Base-by-base conservation (phyloP, 2,888 invertebrate species). In the Cosmia trapezina region DNA sequence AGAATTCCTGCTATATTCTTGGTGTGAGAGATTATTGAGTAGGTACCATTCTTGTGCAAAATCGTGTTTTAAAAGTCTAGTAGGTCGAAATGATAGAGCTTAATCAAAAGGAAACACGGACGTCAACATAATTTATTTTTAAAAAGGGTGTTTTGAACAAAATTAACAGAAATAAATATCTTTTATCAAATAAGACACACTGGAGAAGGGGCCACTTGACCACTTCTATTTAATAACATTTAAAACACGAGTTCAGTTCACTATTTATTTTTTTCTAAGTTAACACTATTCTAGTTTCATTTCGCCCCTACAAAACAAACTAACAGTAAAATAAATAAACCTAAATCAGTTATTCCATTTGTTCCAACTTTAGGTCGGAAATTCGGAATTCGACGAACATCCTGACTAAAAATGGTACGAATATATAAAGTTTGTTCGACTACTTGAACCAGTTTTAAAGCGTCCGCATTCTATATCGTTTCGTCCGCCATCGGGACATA, bases 371-470 rank as follows among this genome's bases (percentile, higher is more conserved):
- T 51, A 53, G 53, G 28, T 71, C 53, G 19, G 57, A 61, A 70
- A 28, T 60, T 71, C 53, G 14, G 57, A 57, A 74, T 51, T 62
- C 53, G 49, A 64, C 53, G 49, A 64, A 65, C 41, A 41, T 37
- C 4, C 37, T 37, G 37, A 37, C 37, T 37, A 37, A 80, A 79
- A 71, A 61, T 56, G 64, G 54, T 37, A 53, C 68, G 47, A 53
- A 63, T 57, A 63, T 57, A 59, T 70, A 56, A 76, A 76, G 59
- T 77, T 72, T 53, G 49, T 62, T 54, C 59, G 41, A 47, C 65
- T 28, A 70, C 51, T 64, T 56, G 54, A 78, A 56, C 78, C 63
- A 72, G 72, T 81, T 80, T 66, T 17, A 37, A 56, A 78, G 41
- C 45, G 69, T 70, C 60, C 72, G 56, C 60, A 61, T 80, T 60